Percentiles rank a stretch among this genome's conserved stretches.
Conservation (phyloP, 2,797 vertebrate genomes). For the Coccyzus lansbergi region DNA sequence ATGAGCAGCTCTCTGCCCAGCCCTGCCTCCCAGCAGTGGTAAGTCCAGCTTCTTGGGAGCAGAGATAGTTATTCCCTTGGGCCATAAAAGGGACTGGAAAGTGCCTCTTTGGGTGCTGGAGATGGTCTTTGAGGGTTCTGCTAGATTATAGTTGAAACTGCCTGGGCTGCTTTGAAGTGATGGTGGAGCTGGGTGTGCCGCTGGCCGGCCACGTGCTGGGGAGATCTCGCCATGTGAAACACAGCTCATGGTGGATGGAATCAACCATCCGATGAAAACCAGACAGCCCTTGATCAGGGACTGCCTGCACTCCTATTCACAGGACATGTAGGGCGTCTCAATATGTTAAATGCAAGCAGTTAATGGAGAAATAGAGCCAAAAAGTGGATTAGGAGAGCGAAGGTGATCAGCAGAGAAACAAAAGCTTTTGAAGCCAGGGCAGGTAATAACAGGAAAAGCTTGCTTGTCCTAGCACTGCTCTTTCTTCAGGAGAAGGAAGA, state of each 20-base stretch:
- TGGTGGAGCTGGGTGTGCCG: neutral
- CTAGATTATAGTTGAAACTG: neutral
- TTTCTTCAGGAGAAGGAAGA: neutral
- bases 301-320: neutral
- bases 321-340: neutral
- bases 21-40: neutral
- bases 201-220: neutral
- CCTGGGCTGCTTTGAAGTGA: neutral
- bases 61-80: neutral
- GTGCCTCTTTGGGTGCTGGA: neutral
- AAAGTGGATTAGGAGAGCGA: neutral
- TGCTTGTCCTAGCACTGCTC: fast-evolving
- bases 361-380: neutral
- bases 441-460: neutral
- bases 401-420: neutral
- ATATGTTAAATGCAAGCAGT: neutral
- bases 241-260: neutral
- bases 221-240: neutral
- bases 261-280: neutral
- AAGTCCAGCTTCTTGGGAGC: neutral
- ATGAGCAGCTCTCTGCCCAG: neutral
- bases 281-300: neutral
- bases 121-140: neutral
- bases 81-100: neutral
- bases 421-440: neutral